Base-by-base conservation (phyloP, 2,113 vertebrate species). In the Pollachius pollachius region DNA sequence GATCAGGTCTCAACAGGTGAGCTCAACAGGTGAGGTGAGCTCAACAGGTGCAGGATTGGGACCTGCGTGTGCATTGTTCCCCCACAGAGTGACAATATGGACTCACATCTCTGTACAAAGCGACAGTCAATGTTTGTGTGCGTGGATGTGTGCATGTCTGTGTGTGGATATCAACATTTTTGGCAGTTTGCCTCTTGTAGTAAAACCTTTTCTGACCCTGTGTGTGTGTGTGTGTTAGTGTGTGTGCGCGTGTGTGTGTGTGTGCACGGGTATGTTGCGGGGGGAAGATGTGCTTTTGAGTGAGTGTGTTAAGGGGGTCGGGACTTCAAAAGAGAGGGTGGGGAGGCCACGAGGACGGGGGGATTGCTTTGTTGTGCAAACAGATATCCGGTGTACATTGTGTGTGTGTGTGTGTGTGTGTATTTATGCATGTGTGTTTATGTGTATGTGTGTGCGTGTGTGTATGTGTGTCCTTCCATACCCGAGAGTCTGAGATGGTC, bases 301-400 rank as follows among this genome's bases (percentile, higher is more conserved):
- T 58, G 67, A 70, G 59, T 70, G 64, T 54, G 66, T 71, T 61
- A 67, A 52, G 52, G 21, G 41, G 74, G 6, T 8, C 5, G 19
- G 72, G 25, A 19, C 18, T 16, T 25, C 21, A 15, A n/a, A 61
- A 61, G 72, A 74, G 54, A 65, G 30, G 30, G 30, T 4, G 30
- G 4, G 30, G 30, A 34, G 30, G 30, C 30, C 30, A 48, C 12
- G 41, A 48, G 41, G 41, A 48, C 11, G 2, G 12, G 8, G 41
- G 41, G 41, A 48, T 48, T 48, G 8, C 41, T 48, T 48, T 48
- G 41, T 48, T 48, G 12, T 13, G 41, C 41, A 48, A 48, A 48
- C 41, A 48, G 41, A 48, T 9, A 48, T 48, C 41, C 18, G 59
- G 30, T 34, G 25, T 7, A 19, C n/a, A 12, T 17, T 52, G 52